These are phyloP conservation scores for Albula glossodonta DNA, from an alignment of 2,113 vertebrate genomes.

Conservation along the genomic window DNA sequence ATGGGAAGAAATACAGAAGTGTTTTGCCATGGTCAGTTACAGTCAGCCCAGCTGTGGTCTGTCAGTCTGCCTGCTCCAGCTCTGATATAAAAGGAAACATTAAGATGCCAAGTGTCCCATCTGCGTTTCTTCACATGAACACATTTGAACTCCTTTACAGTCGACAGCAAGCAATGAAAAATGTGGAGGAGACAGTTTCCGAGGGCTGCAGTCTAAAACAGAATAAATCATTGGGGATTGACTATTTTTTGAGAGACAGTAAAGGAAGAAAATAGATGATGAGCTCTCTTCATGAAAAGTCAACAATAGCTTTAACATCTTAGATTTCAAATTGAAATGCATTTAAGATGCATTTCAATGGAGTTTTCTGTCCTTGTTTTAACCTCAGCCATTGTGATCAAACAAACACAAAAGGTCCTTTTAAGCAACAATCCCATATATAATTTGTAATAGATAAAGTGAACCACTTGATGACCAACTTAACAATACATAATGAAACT, in stretches of 20 bases:
- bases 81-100: conserved; percentile 18
- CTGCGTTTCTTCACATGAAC: neutral
- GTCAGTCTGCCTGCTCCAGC: neutral
- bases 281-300: neutral
- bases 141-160: neutral
- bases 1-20: neutral
- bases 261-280: neutral
- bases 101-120: neutral
- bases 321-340: no score
- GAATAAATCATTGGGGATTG: neutral
- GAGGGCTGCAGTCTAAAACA: neutral
- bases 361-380: no score
- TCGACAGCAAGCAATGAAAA: neutral
- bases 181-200: neutral
- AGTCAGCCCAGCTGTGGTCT: conserved; percentile 10
- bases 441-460: neutral
- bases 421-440: no score
- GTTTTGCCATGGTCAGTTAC: neutral
- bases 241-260: neutral
- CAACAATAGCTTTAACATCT: neutral
- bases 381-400: no score
- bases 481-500: no score
- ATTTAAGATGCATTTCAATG: no score
- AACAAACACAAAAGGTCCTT: no score
- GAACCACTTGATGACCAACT: no score